Evolutionary conservation across 1,140 invertebrate species (phyloP).

Genomic region (Lethrus apterus): DNA sequence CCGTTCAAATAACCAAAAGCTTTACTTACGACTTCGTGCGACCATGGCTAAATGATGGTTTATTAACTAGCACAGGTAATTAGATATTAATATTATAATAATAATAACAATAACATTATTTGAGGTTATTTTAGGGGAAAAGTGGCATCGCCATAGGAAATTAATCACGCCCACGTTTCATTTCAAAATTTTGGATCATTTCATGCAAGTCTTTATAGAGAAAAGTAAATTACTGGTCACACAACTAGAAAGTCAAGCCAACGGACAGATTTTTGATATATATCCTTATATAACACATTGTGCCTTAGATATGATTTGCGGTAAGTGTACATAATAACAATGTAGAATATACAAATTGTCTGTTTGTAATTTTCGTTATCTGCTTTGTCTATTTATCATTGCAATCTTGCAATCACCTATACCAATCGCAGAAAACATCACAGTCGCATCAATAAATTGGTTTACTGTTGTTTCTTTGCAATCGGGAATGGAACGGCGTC

Average conservation of each 20-base stretch:
- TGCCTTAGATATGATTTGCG: slow-evolving; percentile 69
- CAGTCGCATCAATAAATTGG: no score
- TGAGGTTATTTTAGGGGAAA: slow-evolving; percentile 32
- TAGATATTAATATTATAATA: not conserved
- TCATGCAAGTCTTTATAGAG: slow-evolving; percentile 73
- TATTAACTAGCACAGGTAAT: slow-evolving; percentile 48
- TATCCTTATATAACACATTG: slow-evolving; percentile 68
- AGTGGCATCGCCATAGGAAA: slow-evolving; percentile 74
- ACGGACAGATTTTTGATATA: slow-evolving; percentile 58
- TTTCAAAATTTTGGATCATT: slow-evolving; percentile 80
- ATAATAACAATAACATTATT: not conserved
- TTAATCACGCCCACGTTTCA: slow-evolving; percentile 86
- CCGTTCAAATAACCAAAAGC: slow-evolving; percentile 50
- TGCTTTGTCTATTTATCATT: no score
- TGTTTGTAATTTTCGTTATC: no score
- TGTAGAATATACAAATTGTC: no score
- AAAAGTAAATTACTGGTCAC: slow-evolving; percentile 60
- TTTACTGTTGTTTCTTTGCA: no score
- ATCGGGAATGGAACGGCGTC: no score
- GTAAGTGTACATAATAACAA: no score
- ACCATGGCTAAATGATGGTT: slow-evolving; percentile 46
- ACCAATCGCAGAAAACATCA: no score
- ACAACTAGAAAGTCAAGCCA: slow-evolving; percentile 54
- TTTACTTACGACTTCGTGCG: slow-evolving; percentile 49
- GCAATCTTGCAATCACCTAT: no score